phyloP scores from a whole-genome alignment of 2,888 invertebrate genomes.

The Cataglyphis livida region DNA sequence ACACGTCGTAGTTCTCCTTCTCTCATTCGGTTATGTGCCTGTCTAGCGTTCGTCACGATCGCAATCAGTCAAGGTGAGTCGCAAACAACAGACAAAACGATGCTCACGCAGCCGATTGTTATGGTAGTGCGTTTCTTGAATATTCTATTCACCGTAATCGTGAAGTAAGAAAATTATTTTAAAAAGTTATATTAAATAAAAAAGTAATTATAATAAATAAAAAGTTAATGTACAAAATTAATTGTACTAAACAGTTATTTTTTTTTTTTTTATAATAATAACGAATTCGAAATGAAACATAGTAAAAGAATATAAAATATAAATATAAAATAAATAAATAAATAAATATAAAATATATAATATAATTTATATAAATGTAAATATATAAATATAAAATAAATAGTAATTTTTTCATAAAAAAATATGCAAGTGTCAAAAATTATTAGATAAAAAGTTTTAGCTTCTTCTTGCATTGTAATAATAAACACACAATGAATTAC shows the following conservation, averaged over 20 bases:
- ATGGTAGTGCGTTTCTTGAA: neutral
- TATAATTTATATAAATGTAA: too few species aligned
- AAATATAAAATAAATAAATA: neutral
- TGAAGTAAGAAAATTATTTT: neutral
- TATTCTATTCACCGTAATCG: slow-evolving; percentile 1
- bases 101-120: neutral
- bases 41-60: slow-evolving; percentile 29
- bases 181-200: neutral
- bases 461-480: neutral
- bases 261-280: too few species aligned
- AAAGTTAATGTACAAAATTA: too few species aligned
- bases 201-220: too few species aligned
- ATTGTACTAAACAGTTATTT: too few species aligned
- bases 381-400: neutral
- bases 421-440: neutral
- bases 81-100: neutral
- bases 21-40: slow-evolving; percentile 42
- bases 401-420: neutral
- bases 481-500: neutral
- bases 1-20: slow-evolving; percentile 23
- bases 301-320: neutral
- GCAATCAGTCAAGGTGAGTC: slow-evolving; percentile 61
- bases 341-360: too few species aligned
- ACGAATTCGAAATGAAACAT: too few species aligned
- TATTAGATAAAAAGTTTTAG: neutral